phyloP scores from a whole-genome alignment of 2,888 invertebrate species.

The Diarsia dahlii region DNA sequence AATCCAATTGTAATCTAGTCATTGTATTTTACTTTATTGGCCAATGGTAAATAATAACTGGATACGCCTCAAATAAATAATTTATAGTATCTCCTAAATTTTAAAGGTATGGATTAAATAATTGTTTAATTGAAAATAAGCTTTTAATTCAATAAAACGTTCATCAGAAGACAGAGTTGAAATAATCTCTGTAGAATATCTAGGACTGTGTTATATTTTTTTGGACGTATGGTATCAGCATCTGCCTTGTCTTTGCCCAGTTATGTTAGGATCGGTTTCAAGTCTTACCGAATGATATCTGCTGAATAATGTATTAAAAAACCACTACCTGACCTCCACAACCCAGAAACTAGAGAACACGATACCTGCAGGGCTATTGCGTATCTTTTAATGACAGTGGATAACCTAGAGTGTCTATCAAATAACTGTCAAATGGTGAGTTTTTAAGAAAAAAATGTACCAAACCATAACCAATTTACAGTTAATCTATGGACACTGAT shows the following conservation, averaged over 20 bases:
- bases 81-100: too few species aligned
- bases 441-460: too few species aligned
- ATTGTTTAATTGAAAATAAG: background rate
- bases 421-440: too few species aligned
- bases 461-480: too few species aligned
- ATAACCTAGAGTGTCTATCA: too few species aligned
- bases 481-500: too few species aligned
- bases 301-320: background rate
- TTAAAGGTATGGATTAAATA: background rate
- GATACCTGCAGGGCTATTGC: too few species aligned
- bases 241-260: too few species aligned
- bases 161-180: background rate
- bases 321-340: background rate
- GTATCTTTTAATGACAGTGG: too few species aligned
- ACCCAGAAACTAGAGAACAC: background rate
- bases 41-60: constrained; percentile 53
- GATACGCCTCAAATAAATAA: background rate
- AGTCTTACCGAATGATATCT: background rate
- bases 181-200: background rate
- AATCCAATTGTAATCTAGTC: constrained; percentile 81
- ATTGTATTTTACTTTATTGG: constrained; percentile 61
- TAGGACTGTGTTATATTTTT: background rate
- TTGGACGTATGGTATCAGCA: background rate
- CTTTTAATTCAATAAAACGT: background rate
- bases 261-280: background rate